Conservation (phyloP, 2,113 vertebrate genomes). For the Megaptera novaeangliae region DNA sequence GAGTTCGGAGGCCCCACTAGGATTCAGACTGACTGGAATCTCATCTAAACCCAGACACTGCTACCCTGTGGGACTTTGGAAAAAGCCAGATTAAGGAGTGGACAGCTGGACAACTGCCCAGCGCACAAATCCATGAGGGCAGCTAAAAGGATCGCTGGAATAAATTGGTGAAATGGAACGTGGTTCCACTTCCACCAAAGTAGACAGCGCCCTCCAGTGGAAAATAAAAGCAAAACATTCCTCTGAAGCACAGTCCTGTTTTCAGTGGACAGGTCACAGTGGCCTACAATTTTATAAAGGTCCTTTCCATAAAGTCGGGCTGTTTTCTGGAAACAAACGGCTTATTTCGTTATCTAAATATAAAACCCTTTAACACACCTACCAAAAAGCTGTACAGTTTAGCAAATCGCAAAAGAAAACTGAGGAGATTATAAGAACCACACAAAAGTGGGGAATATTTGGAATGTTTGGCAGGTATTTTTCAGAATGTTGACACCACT, state of each 20-base stretch:
- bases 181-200: conserved; percentile 50
- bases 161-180: background rate
- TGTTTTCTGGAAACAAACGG: background rate
- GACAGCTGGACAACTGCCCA: conserved; percentile 2
- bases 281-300: background rate
- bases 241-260: background rate
- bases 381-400: background rate
- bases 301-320: background rate
- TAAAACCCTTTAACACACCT: background rate
- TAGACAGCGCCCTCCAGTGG: conserved; percentile 71
- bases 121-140: background rate
- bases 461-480: background rate
- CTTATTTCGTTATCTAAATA: background rate
- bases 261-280: background rate
- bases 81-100: background rate
- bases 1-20: background rate
- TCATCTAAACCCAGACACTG: background rate
- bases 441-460: background rate
- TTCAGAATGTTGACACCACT: background rate
- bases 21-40: background rate
- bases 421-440: background rate
- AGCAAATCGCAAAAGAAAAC: background rate
- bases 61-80: background rate
- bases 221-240: background rate
- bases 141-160: background rate